phyloP scores from a whole-genome alignment of 2,797 vertebrate species.

The Coccyzus lansbergi region DNA sequence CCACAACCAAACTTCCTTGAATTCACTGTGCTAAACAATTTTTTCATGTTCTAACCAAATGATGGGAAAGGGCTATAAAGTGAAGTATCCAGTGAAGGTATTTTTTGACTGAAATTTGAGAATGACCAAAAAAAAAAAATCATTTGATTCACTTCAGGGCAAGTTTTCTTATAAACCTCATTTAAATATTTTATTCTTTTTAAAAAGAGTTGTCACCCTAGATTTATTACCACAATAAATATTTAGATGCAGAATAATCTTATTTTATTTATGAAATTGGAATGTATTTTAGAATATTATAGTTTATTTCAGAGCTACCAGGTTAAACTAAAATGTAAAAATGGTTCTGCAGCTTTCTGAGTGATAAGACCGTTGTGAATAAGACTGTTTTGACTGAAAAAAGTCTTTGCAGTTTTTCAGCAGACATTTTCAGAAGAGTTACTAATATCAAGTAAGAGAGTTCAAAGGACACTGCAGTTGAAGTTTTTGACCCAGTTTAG shows the following conservation, averaged over 20 bases:
- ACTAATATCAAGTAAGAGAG: neutral
- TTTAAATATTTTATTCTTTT: neutral
- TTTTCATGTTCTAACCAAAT: neutral
- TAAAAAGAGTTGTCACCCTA: neutral
- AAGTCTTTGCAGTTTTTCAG: neutral
- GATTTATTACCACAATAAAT: slow-evolving; percentile 7
- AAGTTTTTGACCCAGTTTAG: neutral
- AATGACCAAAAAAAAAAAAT: neutral
- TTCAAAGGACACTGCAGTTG: neutral
- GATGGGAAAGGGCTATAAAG: neutral
- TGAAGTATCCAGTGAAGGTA: neutral
- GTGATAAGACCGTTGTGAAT: neutral
- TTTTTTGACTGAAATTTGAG: neutral
- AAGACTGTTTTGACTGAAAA: neutral
- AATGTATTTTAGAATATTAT: neutral
- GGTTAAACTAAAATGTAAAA: neutral
- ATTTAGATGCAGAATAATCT: neutral
- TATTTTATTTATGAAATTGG: neutral
- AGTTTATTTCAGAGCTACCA: neutral
- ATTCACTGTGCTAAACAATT: neutral
- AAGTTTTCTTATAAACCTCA: neutral
- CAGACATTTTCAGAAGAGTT: neutral
- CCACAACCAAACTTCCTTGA: neutral
- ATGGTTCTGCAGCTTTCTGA: neutral
- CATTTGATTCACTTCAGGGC: neutral